Percentiles rank a stretch among this genome's conserved stretches.
These are phyloP conservation scores for Sinonovacula constricta DNA, from an alignment of 1,140 invertebrate genomes.

Conservation along the genomic window DNA sequence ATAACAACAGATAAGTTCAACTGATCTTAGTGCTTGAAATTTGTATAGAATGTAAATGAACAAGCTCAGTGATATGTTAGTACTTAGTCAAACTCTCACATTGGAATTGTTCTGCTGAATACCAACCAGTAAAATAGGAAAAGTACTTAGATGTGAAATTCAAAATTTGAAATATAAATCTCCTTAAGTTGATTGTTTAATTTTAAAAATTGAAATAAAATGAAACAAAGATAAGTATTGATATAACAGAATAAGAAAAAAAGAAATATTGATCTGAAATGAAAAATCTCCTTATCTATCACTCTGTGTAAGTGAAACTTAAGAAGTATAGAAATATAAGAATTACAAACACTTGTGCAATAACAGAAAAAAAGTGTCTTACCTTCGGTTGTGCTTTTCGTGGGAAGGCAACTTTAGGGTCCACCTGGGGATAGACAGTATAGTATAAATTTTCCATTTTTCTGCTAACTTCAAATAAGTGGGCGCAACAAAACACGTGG, in stretches of 20 bases:
- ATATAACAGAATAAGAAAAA: background rate
- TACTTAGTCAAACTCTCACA: no score
- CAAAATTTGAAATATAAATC: conserved; percentile 1
- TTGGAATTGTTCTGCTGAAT: no score
- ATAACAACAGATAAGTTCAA: no score
- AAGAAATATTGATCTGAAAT: background rate
- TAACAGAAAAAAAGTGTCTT: conserved; percentile 43
- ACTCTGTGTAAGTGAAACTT: background rate
- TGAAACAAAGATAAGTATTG: background rate
- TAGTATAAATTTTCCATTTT: conserved; percentile 62
- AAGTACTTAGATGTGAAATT: no score
- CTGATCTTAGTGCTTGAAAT: no score
- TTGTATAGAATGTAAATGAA: no score
- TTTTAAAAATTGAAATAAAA: background rate
- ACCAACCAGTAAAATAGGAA: no score
- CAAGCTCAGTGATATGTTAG: no score
- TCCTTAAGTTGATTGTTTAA: background rate
- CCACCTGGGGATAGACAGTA: conserved; percentile 92
- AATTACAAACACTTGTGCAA: no score
- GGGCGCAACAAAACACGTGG: no score
- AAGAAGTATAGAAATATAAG: background rate
- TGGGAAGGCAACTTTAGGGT: conserved; percentile 99
- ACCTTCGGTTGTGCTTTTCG: conserved; percentile 83
- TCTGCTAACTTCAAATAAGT: no score
- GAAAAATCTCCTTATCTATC: conserved; percentile 13